A percentile compares a stretch with the other conserved stretches of the same genome.
phyloP scores from a whole-genome alignment of 2,113 vertebrate genomes.

The Mobula hypostoma region DNA sequence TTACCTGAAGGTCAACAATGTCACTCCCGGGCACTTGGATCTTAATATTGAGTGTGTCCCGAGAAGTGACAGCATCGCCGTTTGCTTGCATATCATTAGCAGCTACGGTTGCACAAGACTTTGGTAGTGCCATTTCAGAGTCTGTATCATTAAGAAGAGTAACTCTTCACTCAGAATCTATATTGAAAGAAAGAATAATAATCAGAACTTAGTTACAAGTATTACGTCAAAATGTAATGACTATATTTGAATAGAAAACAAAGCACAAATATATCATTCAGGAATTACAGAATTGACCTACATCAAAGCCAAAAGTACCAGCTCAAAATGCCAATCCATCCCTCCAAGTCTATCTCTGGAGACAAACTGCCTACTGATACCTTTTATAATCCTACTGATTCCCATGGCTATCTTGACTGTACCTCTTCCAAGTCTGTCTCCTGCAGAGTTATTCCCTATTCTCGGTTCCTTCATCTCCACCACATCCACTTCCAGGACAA shows the following conservation, averaged over 20 bases:
- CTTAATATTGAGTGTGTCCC: conserved; percentile 39
- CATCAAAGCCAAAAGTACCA: not conserved
- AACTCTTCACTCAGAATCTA: not conserved
- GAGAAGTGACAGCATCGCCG: not conserved
- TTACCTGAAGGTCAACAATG: conserved; percentile 40
- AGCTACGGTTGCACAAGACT: too few species aligned
- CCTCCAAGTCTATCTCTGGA: too few species aligned
- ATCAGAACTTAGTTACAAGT: not conserved
- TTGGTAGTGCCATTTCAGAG: not conserved
- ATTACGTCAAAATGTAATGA: not conserved
- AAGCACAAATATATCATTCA: not conserved
- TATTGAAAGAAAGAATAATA: not conserved
- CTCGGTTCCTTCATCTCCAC: too few species aligned
- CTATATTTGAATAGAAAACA: not conserved
- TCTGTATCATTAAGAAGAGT: not conserved
- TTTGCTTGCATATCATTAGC: not conserved
- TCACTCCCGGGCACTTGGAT: conserved; percentile 40
- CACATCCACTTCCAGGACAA: too few species aligned
- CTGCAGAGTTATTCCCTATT: too few species aligned
- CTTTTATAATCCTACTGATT: too few species aligned
- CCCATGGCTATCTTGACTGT: too few species aligned
- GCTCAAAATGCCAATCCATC: not conserved
- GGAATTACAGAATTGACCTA: not conserved
- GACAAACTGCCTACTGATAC: too few species aligned
- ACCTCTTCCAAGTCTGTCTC: too few species aligned